Evolutionary conservation across 2,888 invertebrate genomes (phyloP), one percentile per base, ranked within the genome.

Genomic region (Neria commutata): DNA sequence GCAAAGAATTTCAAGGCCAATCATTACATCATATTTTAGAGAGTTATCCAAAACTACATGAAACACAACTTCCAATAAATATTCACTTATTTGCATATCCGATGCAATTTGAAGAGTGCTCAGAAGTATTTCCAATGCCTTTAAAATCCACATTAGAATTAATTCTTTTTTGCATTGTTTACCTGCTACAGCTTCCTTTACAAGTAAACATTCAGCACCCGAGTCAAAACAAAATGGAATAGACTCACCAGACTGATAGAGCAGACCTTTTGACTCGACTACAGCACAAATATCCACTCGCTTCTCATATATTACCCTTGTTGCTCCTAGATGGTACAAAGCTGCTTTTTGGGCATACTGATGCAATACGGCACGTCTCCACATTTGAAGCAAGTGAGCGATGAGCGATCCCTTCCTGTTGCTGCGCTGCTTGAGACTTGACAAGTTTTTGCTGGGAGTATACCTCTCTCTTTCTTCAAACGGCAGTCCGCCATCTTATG

Each of bases 271-370:
- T 11, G 33, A 24, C 33, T 56, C 56, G 16, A 10, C 46, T 52
- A 51, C 34, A 2, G 51, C 17, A 29, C 56, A 51, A 34, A 45
- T 26, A 19, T 56, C 24, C 4, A 56, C 56, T 46, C 56, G 42
- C 51, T 56, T 45, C 34, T 50, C 56, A 33, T 33, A 33, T 8
- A n/a, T 5, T 46, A 26, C 40, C 49, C 2, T 33, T 52, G 21
- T 21, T 46, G 16, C 42, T 45, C n/a, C n/a, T n/a, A n/a, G n/a
- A n/a, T 29, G 23, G 23, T 26, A 16, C 37, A 10, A 16, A 24
- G 29, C 46, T 26, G 46, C n/a, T n/a, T n/a, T 17, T 49, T 6
- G 45, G 2, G 21, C 47, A 47, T 14, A 24, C n/a, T 16, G 33
- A 19, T 34, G 50, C 34, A 3, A 5, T 17, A 14, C 34, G 50